Evolutionary conservation across 2,113 vertebrate species (phyloP), one percentile per base, ranked within the genome.

Genomic region (Halichoeres trimaculatus): DNA sequence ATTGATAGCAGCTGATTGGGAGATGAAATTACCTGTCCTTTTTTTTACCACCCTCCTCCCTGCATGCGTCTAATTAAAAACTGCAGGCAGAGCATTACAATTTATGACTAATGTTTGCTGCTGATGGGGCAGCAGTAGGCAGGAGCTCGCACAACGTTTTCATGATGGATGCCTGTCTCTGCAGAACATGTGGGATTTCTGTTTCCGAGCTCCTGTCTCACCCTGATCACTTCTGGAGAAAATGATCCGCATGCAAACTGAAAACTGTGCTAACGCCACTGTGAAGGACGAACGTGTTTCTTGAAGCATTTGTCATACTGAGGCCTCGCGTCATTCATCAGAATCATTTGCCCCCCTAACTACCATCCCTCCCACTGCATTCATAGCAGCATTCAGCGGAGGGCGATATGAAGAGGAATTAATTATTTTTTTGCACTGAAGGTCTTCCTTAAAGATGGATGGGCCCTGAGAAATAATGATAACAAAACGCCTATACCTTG

Each of bases 51-150:
- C 58, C 30, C 68, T 10, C 59, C 50, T 83, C 79, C 55, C 81
- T 82, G 54, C 81, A 62, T 81, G 68, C 67, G 66, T 89, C 85
- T 87, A 84, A 85, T 87, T 89, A 85, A 84, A 89, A 85, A 75
- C 60, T 77, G 78, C 75, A 78, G 74, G 81, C 67, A 61, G 75
- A 87, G 80, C 75, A 50, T 35, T 65, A 80, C 80, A 75, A 76
- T 89, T 90, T 79, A 79, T 81, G 54, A 69, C 55, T 72, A 85
- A 75, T 74, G 74, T 65, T 73, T 75, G 65, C 77, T 63, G 72
- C 59, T 68, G 76, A 84, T 64, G 70, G 81, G 79, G 77, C 80
- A 48, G 74, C 73, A 56, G 55, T 65, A 78, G 75, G 80, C 77
- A 67, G 71, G 68, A 72, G 80, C 79, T 76, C 34, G 19, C 17